Evolutionary conservation across 2,797 vertebrate species (phyloP).

Genomic region (Mormyrus hasselquistii): DNA sequence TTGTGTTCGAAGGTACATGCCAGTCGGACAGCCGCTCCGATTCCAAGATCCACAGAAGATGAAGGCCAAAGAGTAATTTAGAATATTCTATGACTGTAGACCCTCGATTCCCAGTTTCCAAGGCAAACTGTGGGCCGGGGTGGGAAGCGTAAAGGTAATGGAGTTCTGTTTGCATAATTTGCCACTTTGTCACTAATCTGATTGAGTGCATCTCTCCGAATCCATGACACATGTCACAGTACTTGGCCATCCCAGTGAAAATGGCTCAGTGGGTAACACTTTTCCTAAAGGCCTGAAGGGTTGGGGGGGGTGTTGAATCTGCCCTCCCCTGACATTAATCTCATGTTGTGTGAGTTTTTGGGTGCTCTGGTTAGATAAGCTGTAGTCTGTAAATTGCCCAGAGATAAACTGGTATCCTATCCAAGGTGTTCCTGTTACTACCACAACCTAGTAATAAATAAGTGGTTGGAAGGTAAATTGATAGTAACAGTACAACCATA

Average conservation of each 20-base stretch:
- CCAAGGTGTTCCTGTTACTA: neutral
- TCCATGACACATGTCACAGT: neutral
- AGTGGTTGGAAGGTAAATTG: neutral
- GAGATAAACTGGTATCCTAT: neutral
- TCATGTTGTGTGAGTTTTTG: neutral
- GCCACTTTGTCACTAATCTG: neutral
- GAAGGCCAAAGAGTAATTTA: neutral
- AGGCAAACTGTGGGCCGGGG: neutral
- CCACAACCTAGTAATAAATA: neutral
- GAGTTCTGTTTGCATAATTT: neutral
- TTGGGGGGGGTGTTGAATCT: neutral
- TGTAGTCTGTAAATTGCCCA: neutral
- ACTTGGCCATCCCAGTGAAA: neutral
- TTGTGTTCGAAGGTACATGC: neutral
- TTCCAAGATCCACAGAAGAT: neutral
- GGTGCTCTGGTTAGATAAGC: neutral
- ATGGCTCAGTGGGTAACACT: neutral
- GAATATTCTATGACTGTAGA: neutral
- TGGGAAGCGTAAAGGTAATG: neutral
- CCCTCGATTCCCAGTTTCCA: neutral
- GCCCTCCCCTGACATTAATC: neutral
- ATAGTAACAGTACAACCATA: neutral
- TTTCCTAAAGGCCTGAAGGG: neutral
- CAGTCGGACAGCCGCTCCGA: neutral
- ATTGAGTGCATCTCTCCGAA: neutral